Conservation (phyloP, 2,888 invertebrate genomes). For the Hypena proboscidalis region DNA sequence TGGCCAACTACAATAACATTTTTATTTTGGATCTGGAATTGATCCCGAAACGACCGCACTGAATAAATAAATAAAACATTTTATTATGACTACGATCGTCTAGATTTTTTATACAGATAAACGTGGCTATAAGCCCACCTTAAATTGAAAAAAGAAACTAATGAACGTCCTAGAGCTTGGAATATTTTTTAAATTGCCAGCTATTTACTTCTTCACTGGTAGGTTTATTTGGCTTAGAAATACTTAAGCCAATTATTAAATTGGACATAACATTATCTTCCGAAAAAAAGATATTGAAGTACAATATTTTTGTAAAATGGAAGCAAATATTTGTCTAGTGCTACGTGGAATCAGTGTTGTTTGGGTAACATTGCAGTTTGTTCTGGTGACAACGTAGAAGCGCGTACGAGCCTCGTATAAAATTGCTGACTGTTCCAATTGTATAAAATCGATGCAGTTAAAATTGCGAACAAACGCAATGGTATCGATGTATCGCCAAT, state of each 20-base stretch:
- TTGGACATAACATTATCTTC: too few species aligned
- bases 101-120: neutral
- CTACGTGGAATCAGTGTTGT: constrained; percentile 53
- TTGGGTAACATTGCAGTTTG: constrained; percentile 40
- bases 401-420: constrained; percentile 10
- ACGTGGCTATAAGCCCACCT: neutral
- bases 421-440: constrained; percentile 35
- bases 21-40: constrained; percentile 1
- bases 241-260: too few species aligned
- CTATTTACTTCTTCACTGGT: too few species aligned
- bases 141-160: too few species aligned
- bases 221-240: too few species aligned
- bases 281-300: constrained; percentile 31
- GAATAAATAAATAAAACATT: constrained; percentile 1
- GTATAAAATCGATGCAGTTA: constrained; percentile 29
- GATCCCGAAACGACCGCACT: neutral
- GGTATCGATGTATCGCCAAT: constrained; percentile 16
- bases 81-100: neutral
- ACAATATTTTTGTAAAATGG: constrained; percentile 49
- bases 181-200: too few species aligned
- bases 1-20: constrained; percentile 2
- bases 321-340: constrained; percentile 63
- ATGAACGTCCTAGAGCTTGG: too few species aligned
- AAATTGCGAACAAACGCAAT: constrained; percentile 16
- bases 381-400: constrained; percentile 33